Conservation (phyloP, 2,888 invertebrate genomes). For the Calliphora vomitoria region DNA sequence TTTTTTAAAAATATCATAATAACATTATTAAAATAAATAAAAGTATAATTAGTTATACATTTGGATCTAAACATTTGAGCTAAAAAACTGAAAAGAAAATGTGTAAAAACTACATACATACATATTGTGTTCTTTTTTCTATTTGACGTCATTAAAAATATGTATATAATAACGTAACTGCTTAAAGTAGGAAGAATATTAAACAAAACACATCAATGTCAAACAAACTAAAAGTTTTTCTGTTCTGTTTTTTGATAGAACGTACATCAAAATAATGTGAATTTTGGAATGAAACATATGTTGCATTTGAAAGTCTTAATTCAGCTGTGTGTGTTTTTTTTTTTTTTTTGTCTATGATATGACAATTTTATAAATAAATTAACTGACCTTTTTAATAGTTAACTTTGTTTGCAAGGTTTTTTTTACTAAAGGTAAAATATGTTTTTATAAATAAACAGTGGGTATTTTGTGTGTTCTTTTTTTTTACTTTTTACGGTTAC, state of each 20-base stretch:
- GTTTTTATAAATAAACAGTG: not conserved
- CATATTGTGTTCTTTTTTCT: no score
- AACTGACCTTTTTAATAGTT: not conserved
- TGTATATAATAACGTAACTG: slow-evolving; percentile 5
- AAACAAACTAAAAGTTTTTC: slow-evolving; percentile 31
- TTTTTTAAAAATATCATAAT: not conserved
- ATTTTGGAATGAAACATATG: not conserved
- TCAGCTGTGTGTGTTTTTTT: not conserved
- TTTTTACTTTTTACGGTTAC: no score
- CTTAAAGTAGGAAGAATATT: not conserved
- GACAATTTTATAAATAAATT: not conserved
- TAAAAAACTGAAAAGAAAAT: not conserved
- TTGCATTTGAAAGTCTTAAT: not conserved
- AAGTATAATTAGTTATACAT: not conserved
- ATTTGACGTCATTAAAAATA: slow-evolving; percentile 41
- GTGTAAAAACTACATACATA: no score
- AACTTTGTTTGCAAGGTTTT: not conserved
- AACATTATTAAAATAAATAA: not conserved
- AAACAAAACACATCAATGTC: slow-evolving; percentile 34
- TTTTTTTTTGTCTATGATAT: not conserved
- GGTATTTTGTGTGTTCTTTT: no score
- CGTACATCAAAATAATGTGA: not conserved
- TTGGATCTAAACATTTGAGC: not conserved
- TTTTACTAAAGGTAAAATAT: not conserved
- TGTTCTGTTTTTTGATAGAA: not conserved